Percentiles rank a stretch among this genome's conserved stretches.
Evolutionary conservation across 2,888 invertebrate genomes (phyloP).

Genomic region (Caprella mutica): DNA sequence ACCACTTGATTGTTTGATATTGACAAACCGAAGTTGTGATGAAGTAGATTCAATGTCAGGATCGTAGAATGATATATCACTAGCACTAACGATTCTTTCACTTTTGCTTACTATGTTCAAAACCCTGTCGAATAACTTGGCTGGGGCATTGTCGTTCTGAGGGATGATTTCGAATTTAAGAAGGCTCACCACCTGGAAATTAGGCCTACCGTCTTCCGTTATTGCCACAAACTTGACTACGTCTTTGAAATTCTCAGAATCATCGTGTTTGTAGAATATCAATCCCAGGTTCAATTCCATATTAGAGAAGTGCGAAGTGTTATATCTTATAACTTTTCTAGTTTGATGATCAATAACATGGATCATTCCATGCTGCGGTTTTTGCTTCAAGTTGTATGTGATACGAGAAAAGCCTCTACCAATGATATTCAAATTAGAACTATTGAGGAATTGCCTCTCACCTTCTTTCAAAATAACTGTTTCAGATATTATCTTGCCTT

Average conservation of each 20-base stretch:
- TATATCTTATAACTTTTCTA: conserved; percentile 47
- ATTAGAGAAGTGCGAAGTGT: conserved; percentile 58
- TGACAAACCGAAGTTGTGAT: conserved; percentile 63
- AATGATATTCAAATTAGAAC: conserved; percentile 57
- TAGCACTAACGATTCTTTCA: conserved; percentile 60
- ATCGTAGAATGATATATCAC: conserved; percentile 69
- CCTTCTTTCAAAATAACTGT: conserved; percentile 74
- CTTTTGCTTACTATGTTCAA: conserved; percentile 78
- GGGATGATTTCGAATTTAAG: conserved; percentile 41
- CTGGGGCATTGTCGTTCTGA: conserved; percentile 83
- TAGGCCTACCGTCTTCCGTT: conserved; percentile 49
- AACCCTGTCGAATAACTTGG: conserved; percentile 57
- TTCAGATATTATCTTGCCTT: conserved; percentile 48
- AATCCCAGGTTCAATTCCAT: conserved; percentile 60
- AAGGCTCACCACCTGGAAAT: conserved; percentile 64
- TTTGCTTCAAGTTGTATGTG: conserved; percentile 61
- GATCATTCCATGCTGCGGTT: conserved; percentile 67
- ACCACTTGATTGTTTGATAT: conserved; percentile 69
- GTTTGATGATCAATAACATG: conserved; percentile 46
- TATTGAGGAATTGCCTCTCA: conserved; percentile 56
- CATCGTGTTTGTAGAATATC: conserved; percentile 82
- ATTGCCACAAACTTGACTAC: conserved; percentile 43
- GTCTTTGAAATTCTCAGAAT: conserved; percentile 67
- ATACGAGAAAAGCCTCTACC: conserved; percentile 55
- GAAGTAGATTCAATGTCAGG: conserved; percentile 70